phyloP scores from a whole-genome alignment of 2,888 invertebrate genomes.

The Sphecodes monilicornis region DNA sequence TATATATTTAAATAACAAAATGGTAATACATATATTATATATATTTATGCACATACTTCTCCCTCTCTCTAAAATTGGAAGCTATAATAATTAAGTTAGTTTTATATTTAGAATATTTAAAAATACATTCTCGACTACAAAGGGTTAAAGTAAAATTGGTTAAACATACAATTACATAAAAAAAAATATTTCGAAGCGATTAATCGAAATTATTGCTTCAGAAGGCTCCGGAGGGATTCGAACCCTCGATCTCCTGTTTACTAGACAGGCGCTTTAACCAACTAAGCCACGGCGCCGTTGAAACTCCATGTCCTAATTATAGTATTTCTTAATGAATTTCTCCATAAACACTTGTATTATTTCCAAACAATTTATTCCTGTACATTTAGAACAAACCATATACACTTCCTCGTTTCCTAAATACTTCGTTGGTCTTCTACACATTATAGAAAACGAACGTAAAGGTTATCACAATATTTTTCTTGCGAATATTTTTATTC shows the following conservation, averaged over 20 bases:
- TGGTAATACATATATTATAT: background rate
- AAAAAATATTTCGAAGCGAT: conserved; percentile 6
- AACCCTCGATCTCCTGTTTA: conserved; percentile 90
- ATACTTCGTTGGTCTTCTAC: background rate
- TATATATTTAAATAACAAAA: background rate
- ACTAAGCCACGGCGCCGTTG: conserved; percentile 91
- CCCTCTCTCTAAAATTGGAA: background rate
- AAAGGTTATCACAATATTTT: background rate
- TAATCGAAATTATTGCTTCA: background rate
- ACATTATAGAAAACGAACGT: background rate
- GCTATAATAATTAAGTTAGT: background rate
- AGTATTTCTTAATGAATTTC: background rate
- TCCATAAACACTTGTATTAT: background rate
- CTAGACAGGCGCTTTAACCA: conserved; percentile 91
- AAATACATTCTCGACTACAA: background rate
- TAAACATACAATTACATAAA: background rate
- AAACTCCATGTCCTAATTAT: background rate
- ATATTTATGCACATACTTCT: background rate
- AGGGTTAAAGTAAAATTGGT: background rate
- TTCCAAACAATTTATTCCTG: background rate
- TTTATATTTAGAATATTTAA: background rate
- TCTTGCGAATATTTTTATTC: background rate
- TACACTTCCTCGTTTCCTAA: background rate
- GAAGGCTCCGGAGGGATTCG: conserved; percentile 88
- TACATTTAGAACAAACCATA: background rate